phyloP scores from a whole-genome alignment of 30 jellyfish, hydroid and myxozoan genomes.

The Rhopilema esculentum region DNA sequence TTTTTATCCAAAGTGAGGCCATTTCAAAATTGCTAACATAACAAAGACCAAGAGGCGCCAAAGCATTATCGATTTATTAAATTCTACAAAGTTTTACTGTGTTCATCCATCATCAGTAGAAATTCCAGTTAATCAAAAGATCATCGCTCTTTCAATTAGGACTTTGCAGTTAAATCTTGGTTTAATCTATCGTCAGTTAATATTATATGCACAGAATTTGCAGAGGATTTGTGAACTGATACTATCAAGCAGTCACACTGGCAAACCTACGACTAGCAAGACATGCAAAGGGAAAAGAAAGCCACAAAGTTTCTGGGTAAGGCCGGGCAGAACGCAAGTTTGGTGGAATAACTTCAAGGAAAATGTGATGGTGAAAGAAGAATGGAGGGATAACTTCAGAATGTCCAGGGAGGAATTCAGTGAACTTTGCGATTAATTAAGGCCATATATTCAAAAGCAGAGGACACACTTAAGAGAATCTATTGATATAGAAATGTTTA shows the following conservation, averaged over 20 bases:
- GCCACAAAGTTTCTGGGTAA: constrained; percentile 49
- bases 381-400: constrained; percentile 37
- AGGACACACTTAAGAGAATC: constrained; percentile 22
- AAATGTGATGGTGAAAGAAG: constrained; percentile 12
- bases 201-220: not conserved
- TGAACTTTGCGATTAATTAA: constrained; percentile 13
- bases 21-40: not conserved
- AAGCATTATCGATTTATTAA: not conserved
- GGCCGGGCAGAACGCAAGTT: constrained; percentile 39
- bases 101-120: constrained; percentile 7
- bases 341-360: constrained; percentile 36
- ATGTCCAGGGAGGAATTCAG: constrained; percentile 18
- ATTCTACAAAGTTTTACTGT: not conserved
- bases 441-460: constrained; percentile 5
- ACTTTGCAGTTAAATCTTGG: constrained; percentile 31
- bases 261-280: constrained; percentile 2
- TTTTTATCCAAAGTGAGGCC: constrained; percentile 14
- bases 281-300: constrained; percentile 13
- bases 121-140: not conserved
- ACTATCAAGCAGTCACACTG: constrained; percentile 26
- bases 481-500: not conserved
- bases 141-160: not conserved
- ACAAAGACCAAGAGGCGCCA: constrained; percentile 4
- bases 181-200: constrained; percentile 23
- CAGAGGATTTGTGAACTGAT: constrained; percentile 22